A percentile compares a stretch with the other conserved stretches of the same genome.
phyloP scores from a whole-genome alignment of 2,113 vertebrate species.

The Hemibagrus wyckioides region DNA sequence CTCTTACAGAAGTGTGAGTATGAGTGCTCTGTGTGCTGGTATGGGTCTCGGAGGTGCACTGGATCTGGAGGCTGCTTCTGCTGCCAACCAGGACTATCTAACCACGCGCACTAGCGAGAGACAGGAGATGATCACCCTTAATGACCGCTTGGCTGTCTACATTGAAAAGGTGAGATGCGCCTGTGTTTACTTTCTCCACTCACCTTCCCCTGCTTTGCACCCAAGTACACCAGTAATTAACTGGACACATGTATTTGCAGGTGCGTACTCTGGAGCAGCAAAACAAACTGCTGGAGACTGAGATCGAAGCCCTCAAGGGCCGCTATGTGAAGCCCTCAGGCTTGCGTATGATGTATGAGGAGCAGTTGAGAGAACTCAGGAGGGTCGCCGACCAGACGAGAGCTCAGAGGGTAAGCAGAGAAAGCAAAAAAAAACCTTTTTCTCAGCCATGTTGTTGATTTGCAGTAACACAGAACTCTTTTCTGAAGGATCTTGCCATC shows the following conservation, averaged over 20 bases:
- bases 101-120: slow-evolving; percentile 68
- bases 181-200: not conserved
- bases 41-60: slow-evolving; percentile 56
- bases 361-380: slow-evolving; percentile 68
- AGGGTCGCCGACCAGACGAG: slow-evolving; percentile 69
- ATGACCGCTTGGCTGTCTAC: slow-evolving; percentile 74
- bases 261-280: slow-evolving; percentile 70
- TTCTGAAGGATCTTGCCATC: slow-evolving; percentile 68
- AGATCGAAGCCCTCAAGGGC: slow-evolving; percentile 65
- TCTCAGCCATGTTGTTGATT: not conserved
- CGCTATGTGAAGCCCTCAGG: slow-evolving; percentile 62
- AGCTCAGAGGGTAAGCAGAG: slow-evolving; percentile 64
- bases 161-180: slow-evolving; percentile 68
- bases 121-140: slow-evolving; percentile 70
- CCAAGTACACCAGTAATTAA: not conserved
- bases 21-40: slow-evolving; percentile 61
- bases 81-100: slow-evolving; percentile 72
- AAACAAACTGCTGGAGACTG: slow-evolving; percentile 66
- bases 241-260: slow-evolving; percentile 53
- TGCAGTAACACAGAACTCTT: not conserved
- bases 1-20: slow-evolving; percentile 62
- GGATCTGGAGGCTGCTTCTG: slow-evolving; percentile 70
- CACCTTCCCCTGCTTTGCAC: not conserved
- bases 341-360: slow-evolving; percentile 67
- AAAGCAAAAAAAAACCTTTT: not conserved